Evolutionary conservation across 2,888 invertebrate species (phyloP).

Genomic region (Xiphydria camelus): DNA sequence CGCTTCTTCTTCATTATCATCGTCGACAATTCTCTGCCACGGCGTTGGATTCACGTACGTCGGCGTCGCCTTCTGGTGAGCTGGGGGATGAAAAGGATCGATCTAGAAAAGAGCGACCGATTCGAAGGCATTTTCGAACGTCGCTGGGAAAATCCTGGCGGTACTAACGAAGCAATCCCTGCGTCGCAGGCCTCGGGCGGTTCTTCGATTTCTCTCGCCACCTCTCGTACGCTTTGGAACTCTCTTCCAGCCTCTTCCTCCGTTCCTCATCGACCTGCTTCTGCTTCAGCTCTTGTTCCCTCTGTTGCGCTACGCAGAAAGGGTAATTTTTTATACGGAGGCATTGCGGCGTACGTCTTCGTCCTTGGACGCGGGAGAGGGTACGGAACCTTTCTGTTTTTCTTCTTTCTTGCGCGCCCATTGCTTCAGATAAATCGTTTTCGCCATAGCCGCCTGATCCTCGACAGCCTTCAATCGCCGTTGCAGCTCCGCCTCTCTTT

Average conservation of each 20-base stretch:
- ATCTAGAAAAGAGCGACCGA: background rate
- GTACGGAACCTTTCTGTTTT: constrained; percentile 64
- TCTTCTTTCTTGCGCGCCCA: constrained; percentile 67
- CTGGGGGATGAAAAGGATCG: constrained; percentile 50
- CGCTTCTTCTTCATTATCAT: constrained; percentile 19
- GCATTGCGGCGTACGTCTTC: background rate
- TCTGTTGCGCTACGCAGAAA: constrained; percentile 42
- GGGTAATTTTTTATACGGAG: background rate
- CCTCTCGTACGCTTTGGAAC: constrained; percentile 64
- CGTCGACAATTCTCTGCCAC: constrained; percentile 62
- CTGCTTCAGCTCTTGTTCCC: constrained; percentile 59
- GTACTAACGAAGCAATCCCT: constrained; percentile 69
- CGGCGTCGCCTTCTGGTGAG: constrained; percentile 68
- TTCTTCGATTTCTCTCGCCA: constrained; percentile 68
- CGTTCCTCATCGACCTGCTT: constrained; percentile 61
- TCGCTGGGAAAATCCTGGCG: constrained; percentile 37
- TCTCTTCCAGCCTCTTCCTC: constrained; percentile 60
- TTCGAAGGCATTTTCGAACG: too few species aligned
- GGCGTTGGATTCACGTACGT: constrained; percentile 70
- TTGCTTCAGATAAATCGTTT: constrained; percentile 48
- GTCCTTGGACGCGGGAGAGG: constrained; percentile 1
- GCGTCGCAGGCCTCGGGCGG: constrained; percentile 66
- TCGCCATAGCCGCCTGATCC: constrained; percentile 39
- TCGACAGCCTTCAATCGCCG: constrained; percentile 50
- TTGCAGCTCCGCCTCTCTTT: constrained; percentile 59